Evolutionary conservation across 2,888 invertebrate species (phyloP), one percentile per base, ranked within the genome.

Genomic region (Myathropa florea): DNA sequence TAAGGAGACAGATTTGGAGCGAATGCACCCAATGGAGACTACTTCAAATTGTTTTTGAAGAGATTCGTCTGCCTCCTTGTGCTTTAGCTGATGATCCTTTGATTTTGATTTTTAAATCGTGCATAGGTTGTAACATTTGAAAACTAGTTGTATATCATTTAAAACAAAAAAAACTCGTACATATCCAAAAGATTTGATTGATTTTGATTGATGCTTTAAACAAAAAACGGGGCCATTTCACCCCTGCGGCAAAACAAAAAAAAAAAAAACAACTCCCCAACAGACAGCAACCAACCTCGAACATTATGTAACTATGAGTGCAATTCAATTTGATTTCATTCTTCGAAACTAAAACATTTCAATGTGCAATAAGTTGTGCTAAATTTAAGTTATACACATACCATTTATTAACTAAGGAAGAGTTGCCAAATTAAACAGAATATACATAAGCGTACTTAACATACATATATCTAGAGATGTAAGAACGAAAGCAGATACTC

Each of bases 291-390:
- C 39, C 12, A 46, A 4, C 39, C n/a, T 18, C 39, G 46, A 33
- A 33, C 10, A 53, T 14, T 53, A 53, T 2, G n/a, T 21, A 53
- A 53, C 28, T 53, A 4, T 21, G 36, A 55, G 76, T 67, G 75
- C 75, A 60, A 71, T 71, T 64, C 60, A 61, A 21, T 61, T 72
- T 21, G n/a, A 67, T 30, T 23, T 53, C 53, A 59, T 53, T 64
- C 21, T 64, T 64, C 12, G 55, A 63, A 33, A 81, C 46, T 46
- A n/a, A n/a, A n/a, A 73, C 59, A 73, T 79, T 75, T 83, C 75
- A 68, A 83, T 86, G 86, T 86, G 86, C 86, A 86, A 86, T 86
- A 86, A 86, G 78, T 86, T 86, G 86, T 86, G 83, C 86, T 86
- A 86, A 86, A 86, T 86, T 78, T 86, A 75, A 75, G 73, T 83